Evolutionary conservation across 2,113 vertebrate species (phyloP).

Genomic region (Aramus guarauna): DNA sequence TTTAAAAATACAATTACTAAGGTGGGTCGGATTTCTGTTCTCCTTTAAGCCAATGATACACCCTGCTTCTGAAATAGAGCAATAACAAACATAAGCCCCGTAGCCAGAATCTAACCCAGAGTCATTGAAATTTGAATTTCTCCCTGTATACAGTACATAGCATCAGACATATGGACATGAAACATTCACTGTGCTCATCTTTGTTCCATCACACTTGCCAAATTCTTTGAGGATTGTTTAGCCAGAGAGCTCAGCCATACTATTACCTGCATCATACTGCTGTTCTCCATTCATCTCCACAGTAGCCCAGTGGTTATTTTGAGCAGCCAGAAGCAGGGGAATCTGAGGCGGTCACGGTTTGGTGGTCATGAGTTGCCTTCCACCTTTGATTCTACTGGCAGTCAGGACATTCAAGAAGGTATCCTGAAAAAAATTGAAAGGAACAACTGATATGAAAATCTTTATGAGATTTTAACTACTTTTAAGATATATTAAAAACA

Average conservation of each 20-base stretch:
- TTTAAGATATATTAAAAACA: not conserved
- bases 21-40: not conserved
- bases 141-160: not conserved
- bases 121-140: not conserved
- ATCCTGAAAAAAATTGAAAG: slow-evolving; percentile 21
- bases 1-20: not conserved
- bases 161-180: not conserved
- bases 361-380: slow-evolving; percentile 45
- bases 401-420: slow-evolving; percentile 15
- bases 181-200: not conserved
- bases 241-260: not conserved
- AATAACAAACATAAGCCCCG: not conserved
- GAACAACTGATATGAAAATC: not conserved
- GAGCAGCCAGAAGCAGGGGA: slow-evolving; percentile 28
- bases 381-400: not conserved
- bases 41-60: not conserved
- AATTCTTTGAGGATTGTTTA: not conserved
- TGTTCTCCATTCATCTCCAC: slow-evolving; percentile 81
- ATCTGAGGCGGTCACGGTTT: not conserved
- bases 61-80: not conserved
- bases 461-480: not conserved
- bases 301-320: slow-evolving; percentile 26
- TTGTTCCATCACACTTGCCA: not conserved
- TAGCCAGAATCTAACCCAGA: not conserved
- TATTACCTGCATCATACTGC: slow-evolving; percentile 76